phyloP scores from a whole-genome alignment of 2,797 vertebrate species.

The Gymnothorax javanicus region DNA sequence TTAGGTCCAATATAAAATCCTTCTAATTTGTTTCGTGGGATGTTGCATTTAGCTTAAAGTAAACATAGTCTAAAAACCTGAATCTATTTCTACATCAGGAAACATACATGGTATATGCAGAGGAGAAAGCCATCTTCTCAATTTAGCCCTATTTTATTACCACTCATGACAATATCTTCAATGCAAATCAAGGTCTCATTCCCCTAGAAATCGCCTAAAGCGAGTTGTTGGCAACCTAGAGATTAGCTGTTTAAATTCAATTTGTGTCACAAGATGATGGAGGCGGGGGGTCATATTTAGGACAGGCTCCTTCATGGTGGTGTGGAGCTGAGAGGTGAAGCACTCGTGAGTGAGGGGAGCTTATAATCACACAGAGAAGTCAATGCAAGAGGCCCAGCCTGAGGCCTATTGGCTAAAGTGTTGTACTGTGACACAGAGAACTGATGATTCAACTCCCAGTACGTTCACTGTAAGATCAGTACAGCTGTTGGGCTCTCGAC shows the following conservation, averaged over 20 bases:
- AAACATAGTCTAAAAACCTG: neutral
- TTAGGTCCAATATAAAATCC: neutral
- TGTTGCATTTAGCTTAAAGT: neutral
- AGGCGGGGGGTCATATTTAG: neutral
- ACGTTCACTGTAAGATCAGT: too few species aligned
- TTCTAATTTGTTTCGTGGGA: neutral
- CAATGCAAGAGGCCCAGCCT: too few species aligned
- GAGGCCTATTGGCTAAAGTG: too few species aligned
- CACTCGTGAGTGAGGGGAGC: neutral
- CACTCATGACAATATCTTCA: constrained; percentile 6
- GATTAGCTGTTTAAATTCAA: constrained; percentile 16
- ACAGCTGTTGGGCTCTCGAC: too few species aligned
- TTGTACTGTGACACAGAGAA: too few species aligned
- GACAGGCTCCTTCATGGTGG: neutral
- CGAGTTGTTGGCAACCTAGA: neutral
- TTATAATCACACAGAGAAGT: neutral
- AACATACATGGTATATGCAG: neutral
- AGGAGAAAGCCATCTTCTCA: neutral
- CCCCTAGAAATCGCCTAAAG: neutral
- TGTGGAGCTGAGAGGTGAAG: neutral
- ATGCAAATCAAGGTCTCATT: neutral
- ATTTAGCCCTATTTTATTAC: neutral
- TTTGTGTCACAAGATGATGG: neutral
- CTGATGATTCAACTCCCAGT: too few species aligned
- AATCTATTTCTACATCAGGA: neutral